Evolutionary conservation across 2,888 invertebrate genomes (phyloP), one percentile per base, ranked within the genome.

Genomic region (Polydrusus tereticollis): DNA sequence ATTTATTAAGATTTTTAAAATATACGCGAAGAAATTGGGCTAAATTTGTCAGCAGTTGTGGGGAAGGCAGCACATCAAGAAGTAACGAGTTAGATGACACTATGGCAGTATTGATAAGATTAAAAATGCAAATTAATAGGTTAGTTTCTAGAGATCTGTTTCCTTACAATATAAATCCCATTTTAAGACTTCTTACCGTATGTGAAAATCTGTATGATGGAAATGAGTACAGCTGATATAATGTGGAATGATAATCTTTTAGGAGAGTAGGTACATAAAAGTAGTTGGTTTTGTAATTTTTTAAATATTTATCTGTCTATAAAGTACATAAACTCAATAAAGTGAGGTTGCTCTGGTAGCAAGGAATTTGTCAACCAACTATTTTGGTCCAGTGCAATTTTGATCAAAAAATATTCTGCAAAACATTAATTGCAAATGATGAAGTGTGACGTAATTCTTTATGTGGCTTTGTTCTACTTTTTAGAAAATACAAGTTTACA

Each of bases 141-240:
- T 86, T 96, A 77, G 95, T 96, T 6, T 92, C 94, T 0, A 92
- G 92, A 81, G 91, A 94, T 77, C 85, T 95, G 59, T 96, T 95
- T 85, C 95, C 96, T 0, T 96, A 96, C 84, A 96, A 96, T 84
- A 96, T 96, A 81, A 94, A 92, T 80, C 96, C 96, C 45, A 93
- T 96, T 69, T 87, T 95, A 78, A 90, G 93, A 84, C 87, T 96
- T 79, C 86, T 96, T 76, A 94, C 94, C 83, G 92, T 92, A 77
- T 95, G 94, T 81, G 95, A 95, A 83, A 92, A 92, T 82, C 87
- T 95, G 78, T 95, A 94, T 84, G 94, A 95, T 86, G 93, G 93
- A 2, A 93, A 93, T 84, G 92, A 93, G 81, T 91, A 92, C 79
- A 93, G 93, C 87, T 93, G 89, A 91, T 83, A 55, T 26, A 12